These are phyloP conservation scores for Gambusia holbrooki DNA, from an alignment of 2,113 vertebrate species.

Conservation along the genomic window DNA sequence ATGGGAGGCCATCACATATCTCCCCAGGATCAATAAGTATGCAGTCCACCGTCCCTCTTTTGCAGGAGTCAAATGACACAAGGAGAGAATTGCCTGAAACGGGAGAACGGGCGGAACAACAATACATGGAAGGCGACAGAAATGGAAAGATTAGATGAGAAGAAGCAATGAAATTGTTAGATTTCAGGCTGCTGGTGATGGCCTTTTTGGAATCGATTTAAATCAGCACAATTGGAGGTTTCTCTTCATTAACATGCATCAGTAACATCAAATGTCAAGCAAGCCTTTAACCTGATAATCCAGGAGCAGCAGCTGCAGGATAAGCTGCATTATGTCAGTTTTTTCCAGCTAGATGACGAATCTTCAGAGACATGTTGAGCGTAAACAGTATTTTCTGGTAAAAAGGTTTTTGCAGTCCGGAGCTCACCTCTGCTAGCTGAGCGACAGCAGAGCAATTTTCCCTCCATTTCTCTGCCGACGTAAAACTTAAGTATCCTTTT, in stretches of 20 bases:
- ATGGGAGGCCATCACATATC: slow-evolving; percentile 64
- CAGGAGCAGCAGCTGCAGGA: slow-evolving; percentile 8
- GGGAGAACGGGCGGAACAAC: slow-evolving; percentile 16
- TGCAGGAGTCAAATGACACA: slow-evolving; percentile 54
- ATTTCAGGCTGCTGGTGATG: neutral
- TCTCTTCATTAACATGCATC: slow-evolving; percentile 13
- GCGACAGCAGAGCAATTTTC: slow-evolving; percentile 4
- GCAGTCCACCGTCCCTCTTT: slow-evolving; percentile 56
- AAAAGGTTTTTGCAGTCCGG: slow-evolving; percentile 27
- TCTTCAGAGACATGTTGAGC: slow-evolving; percentile 9
- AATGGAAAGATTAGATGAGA: slow-evolving; percentile 15
- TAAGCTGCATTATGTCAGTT: neutral
- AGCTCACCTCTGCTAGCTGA: neutral
- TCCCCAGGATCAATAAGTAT: slow-evolving; percentile 62
- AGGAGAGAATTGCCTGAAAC: slow-evolving; percentile 26
- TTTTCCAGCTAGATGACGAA: slow-evolving; percentile 10
- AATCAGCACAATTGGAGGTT: slow-evolving; percentile 4
- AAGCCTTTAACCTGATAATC: slow-evolving; percentile 25
- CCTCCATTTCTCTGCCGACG: neutral
- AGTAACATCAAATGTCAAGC: slow-evolving; percentile 15
- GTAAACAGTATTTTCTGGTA: slow-evolving; percentile 17
- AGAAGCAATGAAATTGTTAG: neutral
- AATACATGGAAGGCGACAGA: slow-evolving; percentile 31
- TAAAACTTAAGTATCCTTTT: slow-evolving; percentile 24
- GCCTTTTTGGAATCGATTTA: neutral